Evolutionary conservation across 2,888 invertebrate species (phyloP).

Genomic region (Leptopilina drosophilae): DNA sequence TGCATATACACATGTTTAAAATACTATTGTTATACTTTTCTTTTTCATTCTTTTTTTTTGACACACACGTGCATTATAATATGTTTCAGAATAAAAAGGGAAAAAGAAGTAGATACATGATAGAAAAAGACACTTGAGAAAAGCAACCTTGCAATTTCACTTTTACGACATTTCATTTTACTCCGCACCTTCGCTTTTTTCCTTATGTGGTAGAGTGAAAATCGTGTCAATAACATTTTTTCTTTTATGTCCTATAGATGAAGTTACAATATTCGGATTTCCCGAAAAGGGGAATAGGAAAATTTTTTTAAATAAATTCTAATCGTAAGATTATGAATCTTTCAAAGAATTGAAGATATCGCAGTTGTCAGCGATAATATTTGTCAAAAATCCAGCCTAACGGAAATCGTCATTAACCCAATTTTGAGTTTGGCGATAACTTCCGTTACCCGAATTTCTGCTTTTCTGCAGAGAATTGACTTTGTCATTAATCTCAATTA

Average conservation of each 20-base stretch:
- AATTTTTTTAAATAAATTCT: neutral
- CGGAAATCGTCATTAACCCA: neutral
- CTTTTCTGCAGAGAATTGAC: too few relatives aligned
- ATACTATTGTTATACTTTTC: neutral
- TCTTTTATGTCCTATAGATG: neutral
- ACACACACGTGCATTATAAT: conserved; percentile 18
- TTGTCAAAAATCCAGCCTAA: neutral
- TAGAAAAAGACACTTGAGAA: conserved; percentile 20
- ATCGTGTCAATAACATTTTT: conserved; percentile 27
- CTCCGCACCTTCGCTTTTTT: conserved; percentile 15
- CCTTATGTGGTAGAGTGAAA: neutral
- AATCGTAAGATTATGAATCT: too few relatives aligned
- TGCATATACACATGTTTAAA: neutral
- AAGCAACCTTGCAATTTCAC: conserved; percentile 59
- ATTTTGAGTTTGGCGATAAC: too few relatives aligned
- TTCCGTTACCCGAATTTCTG: too few relatives aligned
- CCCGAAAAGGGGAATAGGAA: neutral
- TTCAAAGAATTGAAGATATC: too few relatives aligned
- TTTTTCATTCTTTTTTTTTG: neutral
- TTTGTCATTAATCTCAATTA: too few relatives aligned
- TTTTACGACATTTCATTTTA: conserved; percentile 56
- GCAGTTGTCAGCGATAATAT: too few relatives aligned
- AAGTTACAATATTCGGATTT: neutral
- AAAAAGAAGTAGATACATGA: neutral
- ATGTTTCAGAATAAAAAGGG: conserved; percentile 28